Evolutionary conservation across 2,888 invertebrate species (phyloP).

Genomic region (Eumerus sabulonum): DNA sequence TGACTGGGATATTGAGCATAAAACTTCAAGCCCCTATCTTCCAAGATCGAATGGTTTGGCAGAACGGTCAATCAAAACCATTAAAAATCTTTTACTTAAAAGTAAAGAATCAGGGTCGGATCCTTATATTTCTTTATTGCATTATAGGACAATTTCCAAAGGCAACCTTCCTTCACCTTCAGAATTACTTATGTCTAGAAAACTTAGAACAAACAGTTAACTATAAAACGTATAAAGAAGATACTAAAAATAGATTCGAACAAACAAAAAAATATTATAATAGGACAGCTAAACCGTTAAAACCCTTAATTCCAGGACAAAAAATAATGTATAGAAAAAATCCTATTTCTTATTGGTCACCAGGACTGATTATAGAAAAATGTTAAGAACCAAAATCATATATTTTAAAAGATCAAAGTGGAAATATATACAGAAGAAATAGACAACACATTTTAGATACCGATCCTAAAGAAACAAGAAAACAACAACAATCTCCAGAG

Average conservation of each 20-base stretch:
- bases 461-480: too few species aligned
- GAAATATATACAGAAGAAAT: background rate
- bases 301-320: too few species aligned
- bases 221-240: too few species aligned
- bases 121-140: constrained; percentile 39
- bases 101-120: constrained; percentile 30
- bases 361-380: background rate
- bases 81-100: constrained; percentile 50
- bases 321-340: too few species aligned
- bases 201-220: constrained; percentile 35
- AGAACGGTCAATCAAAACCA: constrained; percentile 56
- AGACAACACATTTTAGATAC: background rate
- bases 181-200: constrained; percentile 52
- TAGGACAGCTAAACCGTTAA: too few species aligned
- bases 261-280: too few species aligned
- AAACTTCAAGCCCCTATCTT: constrained; percentile 63
- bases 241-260: too few species aligned
- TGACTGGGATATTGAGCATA: constrained; percentile 55
- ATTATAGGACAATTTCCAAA: constrained; percentile 32
- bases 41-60: too few species aligned
- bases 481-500: too few species aligned
- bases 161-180: constrained; percentile 34
- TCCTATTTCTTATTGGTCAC: too few species aligned
- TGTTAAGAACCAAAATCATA: background rate
- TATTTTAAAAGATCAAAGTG: background rate